phyloP scores from a whole-genome alignment of 2,113 vertebrate species.

The Vireo altiloquus region DNA sequence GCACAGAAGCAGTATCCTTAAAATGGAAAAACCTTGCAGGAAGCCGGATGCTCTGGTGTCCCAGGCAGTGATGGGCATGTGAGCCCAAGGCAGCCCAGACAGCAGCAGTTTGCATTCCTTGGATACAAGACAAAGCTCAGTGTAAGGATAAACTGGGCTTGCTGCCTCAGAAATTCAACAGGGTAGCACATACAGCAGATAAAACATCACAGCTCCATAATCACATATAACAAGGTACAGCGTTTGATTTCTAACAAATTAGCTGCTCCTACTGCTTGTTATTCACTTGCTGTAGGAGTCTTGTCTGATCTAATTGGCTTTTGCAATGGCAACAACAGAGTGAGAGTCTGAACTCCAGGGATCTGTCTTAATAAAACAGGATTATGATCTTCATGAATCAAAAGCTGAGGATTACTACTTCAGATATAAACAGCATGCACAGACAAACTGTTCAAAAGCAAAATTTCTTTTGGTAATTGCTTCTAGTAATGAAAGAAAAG shows the following conservation, averaged over 20 bases:
- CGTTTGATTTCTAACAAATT: not conserved
- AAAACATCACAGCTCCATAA: not conserved
- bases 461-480: not conserved
- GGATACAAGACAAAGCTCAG: not conserved
- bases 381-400: not conserved
- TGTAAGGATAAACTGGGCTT: not conserved
- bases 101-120: not conserved
- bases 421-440: not conserved
- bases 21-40: not conserved
- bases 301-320: not conserved
- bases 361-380: not conserved
- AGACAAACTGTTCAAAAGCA: not conserved
- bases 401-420: not conserved
- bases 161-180: not conserved
- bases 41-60: not conserved
- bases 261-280: not conserved
- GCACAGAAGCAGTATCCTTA: not conserved
- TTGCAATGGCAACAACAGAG: not conserved
- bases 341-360: not conserved
- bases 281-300: not conserved
- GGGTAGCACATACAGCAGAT: not conserved
- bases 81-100: not conserved
- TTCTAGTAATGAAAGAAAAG: not conserved
- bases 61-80: fast-evolving
- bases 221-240: not conserved